phyloP scores from a whole-genome alignment of 2,113 vertebrate genomes.

The Cinclus mexicanus region DNA sequence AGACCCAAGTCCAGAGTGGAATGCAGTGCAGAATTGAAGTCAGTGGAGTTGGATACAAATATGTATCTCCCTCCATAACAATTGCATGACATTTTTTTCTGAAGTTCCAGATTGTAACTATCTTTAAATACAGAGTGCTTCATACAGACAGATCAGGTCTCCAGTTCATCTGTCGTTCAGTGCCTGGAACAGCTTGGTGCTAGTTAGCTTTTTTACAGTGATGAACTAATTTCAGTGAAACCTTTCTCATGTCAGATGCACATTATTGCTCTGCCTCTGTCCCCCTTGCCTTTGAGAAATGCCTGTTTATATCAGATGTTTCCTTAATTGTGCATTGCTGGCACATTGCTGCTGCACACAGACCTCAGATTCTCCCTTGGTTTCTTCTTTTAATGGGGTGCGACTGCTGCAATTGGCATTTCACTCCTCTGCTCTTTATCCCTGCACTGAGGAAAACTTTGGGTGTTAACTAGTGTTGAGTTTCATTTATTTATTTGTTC shows the following conservation, averaged over 20 bases:
- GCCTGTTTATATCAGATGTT: background rate
- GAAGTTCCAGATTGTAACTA: background rate
- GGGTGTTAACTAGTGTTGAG: slow-evolving; percentile 33
- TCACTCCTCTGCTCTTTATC: slow-evolving; percentile 5
- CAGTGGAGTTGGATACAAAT: background rate
- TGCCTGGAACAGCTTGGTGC: background rate
- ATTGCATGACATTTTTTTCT: background rate
- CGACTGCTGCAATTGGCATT: background rate
- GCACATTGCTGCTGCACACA: background rate
- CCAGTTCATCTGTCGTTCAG: background rate
- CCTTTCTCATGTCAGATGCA: background rate
- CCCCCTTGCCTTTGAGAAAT: background rate
- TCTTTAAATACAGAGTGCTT: background rate
- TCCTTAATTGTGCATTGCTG: background rate
- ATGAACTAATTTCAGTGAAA: background rate
- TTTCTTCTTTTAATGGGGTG: background rate
- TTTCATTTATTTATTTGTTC: slow-evolving; percentile 56
- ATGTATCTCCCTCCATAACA: background rate
- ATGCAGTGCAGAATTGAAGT: background rate
- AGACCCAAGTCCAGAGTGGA: background rate
- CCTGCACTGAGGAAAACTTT: slow-evolving; percentile 23
- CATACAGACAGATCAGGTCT: background rate
- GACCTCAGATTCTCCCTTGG: background rate
- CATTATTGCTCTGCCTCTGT: background rate
- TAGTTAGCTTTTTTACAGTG: background rate